Percentiles rank a stretch among this genome's conserved stretches.
These are phyloP conservation scores for Paracentrotus lividus DNA, from an alignment of 53 echinoderm and acorn worm genomes.

Conservation along the genomic window DNA sequence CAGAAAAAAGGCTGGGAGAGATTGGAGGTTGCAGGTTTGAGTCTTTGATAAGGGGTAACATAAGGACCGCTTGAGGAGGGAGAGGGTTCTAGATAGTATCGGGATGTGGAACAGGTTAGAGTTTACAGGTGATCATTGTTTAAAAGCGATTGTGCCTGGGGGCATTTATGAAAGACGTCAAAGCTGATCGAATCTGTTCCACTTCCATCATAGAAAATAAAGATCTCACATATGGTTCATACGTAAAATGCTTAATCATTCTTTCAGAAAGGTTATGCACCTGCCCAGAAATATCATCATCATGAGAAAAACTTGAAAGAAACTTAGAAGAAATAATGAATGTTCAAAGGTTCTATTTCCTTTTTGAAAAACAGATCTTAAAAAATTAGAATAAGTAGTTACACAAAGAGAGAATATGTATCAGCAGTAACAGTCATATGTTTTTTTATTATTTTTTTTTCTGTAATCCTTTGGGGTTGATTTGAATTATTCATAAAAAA, in stretches of 20 bases:
- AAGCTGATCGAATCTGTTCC: not conserved
- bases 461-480: too few relatives aligned
- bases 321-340: not conserved
- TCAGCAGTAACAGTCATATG: too few relatives aligned
- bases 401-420: too few relatives aligned
- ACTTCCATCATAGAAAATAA: not conserved
- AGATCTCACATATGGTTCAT: not conserved
- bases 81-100: not conserved
- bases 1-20: too few relatives aligned
- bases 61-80: too few relatives aligned
- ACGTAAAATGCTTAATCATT: conserved; percentile 16
- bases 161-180: not conserved
- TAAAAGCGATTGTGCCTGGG: not conserved
- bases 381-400: too few relatives aligned
- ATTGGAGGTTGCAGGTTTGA: too few relatives aligned
- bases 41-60: too few relatives aligned
- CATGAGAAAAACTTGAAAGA: not conserved
- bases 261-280: not conserved
- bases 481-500: too few relatives aligned
- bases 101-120: not conserved
- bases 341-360: too few relatives aligned
- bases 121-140: not conserved
- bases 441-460: too few relatives aligned
- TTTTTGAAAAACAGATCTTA: too few relatives aligned
- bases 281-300: not conserved